phyloP scores from a whole-genome alignment of 2,113 vertebrate genomes.

The Sitta europaea region DNA sequence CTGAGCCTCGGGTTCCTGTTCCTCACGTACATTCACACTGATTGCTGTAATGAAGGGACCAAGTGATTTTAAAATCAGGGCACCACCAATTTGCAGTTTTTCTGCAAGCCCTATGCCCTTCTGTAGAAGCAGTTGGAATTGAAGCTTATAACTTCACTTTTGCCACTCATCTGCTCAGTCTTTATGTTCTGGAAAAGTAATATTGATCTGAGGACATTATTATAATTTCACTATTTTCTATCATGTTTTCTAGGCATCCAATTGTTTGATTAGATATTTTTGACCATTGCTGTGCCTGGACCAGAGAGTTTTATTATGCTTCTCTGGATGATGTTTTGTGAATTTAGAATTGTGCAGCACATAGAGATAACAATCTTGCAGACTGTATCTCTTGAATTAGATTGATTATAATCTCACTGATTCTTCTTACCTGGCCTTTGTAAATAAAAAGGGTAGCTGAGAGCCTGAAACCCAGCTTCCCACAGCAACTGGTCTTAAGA shows the following conservation, averaged over 20 bases:
- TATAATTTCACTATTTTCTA: background rate
- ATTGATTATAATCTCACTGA: background rate
- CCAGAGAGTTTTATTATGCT: background rate
- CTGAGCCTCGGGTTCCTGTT: background rate
- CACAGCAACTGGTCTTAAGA: background rate
- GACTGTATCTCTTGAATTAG: background rate
- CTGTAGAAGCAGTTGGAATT: background rate
- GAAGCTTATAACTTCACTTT: background rate
- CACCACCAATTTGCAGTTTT: background rate
- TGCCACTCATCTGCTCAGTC: background rate
- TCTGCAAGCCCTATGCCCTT: background rate
- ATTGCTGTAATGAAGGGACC: background rate
- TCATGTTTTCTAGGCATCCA: background rate
- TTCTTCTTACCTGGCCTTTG: background rate
- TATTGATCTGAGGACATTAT: background rate
- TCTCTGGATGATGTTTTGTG: background rate
- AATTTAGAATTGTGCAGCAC: background rate
- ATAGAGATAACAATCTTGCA: background rate
- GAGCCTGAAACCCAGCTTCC: background rate
- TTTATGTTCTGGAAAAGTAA: background rate
- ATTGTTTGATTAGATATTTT: background rate
- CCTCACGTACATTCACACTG: accelerated
- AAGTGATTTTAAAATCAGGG: background rate
- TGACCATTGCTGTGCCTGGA: background rate
- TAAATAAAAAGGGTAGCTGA: background rate